phyloP scores from a whole-genome alignment of 1,140 invertebrate species.

The Teleopsis dalmanni region DNA sequence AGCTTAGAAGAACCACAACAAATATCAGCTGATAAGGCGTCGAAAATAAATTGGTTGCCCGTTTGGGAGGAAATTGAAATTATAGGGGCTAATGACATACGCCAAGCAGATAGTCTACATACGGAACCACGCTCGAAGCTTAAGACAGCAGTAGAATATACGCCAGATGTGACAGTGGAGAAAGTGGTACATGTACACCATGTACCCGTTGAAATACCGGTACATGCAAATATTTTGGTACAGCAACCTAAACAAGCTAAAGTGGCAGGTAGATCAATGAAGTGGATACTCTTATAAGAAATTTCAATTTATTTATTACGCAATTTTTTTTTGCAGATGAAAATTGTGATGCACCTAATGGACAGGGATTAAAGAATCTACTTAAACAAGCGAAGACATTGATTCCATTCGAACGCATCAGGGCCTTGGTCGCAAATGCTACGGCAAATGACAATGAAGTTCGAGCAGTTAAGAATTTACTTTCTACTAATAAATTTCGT shows the following conservation, averaged over 20 bases:
- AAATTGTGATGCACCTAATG: conserved; percentile 8
- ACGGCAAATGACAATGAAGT: conserved; percentile 5
- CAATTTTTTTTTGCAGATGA: not conserved
- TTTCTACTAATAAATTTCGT: not conserved
- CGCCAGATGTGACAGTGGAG: too few relatives aligned
- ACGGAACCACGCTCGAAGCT: not conserved
- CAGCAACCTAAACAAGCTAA: not conserved
- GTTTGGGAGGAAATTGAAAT: conserved; percentile 4
- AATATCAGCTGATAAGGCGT: not conserved
- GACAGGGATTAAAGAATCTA: conserved; percentile 4
- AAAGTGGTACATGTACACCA: too few relatives aligned
- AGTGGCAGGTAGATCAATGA: not conserved
- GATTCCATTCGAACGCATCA: not conserved
- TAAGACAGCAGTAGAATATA: too few relatives aligned
- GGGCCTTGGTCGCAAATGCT: not conserved
- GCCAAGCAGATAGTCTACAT: not conserved
- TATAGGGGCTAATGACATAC: not conserved
- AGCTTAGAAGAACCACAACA: not conserved
- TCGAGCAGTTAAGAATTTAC: not conserved
- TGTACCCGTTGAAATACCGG: too few relatives aligned
- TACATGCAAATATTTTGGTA: not conserved
- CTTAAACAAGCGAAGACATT: not conserved
- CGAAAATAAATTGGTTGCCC: conserved; percentile 3
- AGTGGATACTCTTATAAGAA: not conserved
- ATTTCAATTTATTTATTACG: not conserved